These are phyloP conservation scores for Trichonephila clavata DNA, from an alignment of 1,140 invertebrate species.

Conservation along the genomic window DNA sequence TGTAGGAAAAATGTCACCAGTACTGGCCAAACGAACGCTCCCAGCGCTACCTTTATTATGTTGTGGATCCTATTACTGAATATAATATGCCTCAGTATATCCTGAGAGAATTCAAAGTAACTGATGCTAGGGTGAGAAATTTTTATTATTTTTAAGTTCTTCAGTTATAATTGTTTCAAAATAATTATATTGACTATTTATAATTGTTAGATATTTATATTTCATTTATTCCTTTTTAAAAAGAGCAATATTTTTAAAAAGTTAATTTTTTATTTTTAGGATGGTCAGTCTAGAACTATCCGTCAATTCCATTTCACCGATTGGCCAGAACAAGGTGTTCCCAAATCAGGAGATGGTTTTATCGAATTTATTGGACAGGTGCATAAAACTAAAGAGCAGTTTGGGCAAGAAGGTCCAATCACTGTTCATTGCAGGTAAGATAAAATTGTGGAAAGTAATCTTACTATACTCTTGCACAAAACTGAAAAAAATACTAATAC, in stretches of 20 bases:
- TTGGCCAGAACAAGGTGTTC: slow-evolving; percentile 97
- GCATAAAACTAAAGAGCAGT: slow-evolving; percentile 99
- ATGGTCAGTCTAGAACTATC: slow-evolving; percentile 97
- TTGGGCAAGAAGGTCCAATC: slow-evolving; percentile 99
- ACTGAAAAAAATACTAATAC: neutral
- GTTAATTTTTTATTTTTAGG: slow-evolving; percentile 82
- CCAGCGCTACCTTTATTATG: slow-evolving; percentile 94
- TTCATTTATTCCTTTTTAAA: neutral
- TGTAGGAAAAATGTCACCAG: slow-evolving; percentile 95
- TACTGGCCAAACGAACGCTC: slow-evolving; percentile 99
- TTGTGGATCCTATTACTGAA: slow-evolving; percentile 99
- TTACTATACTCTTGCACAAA: too few species aligned
- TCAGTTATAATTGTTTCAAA: neutral
- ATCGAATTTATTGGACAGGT: slow-evolving; percentile 99
- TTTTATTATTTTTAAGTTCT: neutral
- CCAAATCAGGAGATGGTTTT: slow-evolving; percentile 98
- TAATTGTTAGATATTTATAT: neutral
- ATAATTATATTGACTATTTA: neutral
- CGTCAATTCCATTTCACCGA: slow-evolving; percentile 99
- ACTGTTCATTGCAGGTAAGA: slow-evolving; percentile 98
- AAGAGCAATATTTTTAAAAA: neutral
- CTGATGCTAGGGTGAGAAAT: slow-evolving; percentile 82
- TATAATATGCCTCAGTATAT: slow-evolving; percentile 99
- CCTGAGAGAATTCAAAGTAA: slow-evolving; percentile 98
- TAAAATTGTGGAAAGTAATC: neutral